Evolutionary conservation across 2,888 invertebrate genomes (phyloP).

Genomic region (Amaurobius ferox): DNA sequence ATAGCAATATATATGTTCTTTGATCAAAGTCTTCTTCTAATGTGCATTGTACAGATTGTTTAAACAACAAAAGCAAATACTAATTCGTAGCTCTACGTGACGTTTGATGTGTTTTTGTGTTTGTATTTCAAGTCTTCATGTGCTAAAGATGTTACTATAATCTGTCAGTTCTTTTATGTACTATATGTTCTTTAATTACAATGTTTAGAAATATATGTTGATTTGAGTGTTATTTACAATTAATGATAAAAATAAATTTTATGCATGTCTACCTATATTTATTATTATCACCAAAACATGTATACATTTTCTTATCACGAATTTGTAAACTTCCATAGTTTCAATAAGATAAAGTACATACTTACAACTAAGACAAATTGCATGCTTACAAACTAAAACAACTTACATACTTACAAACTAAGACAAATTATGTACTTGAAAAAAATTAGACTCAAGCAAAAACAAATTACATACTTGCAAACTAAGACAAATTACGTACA

Average conservation of each 20-base stretch:
- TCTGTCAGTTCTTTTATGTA: conserved; percentile 46
- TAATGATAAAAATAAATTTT: conserved; percentile 63
- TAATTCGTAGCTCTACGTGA: conserved; percentile 37
- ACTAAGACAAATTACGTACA: too few relatives aligned
- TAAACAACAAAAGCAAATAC: conserved; percentile 25
- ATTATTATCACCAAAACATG: too few relatives aligned
- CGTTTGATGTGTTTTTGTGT: conserved; percentile 51
- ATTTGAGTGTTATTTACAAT: conserved; percentile 62
- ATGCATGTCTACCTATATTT: conserved; percentile 34
- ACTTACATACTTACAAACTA: too few relatives aligned
- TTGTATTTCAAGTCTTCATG: conserved; percentile 60
- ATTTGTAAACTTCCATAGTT: too few relatives aligned
- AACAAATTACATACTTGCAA: too few relatives aligned
- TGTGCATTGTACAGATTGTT: conserved; percentile 41
- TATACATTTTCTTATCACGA: too few relatives aligned
- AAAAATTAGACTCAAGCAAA: too few relatives aligned
- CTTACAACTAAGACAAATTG: too few relatives aligned
- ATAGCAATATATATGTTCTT: conserved; percentile 53
- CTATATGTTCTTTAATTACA: conserved; percentile 50
- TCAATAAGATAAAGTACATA: too few relatives aligned
- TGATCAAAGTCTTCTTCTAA: conserved; percentile 59
- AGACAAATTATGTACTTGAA: too few relatives aligned
- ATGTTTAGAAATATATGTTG: conserved; percentile 47
- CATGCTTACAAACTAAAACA: too few relatives aligned
- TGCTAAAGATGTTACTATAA: conserved; percentile 26